phyloP scores from a whole-genome alignment of 2,113 vertebrate genomes.

The Tichodroma muraria region DNA sequence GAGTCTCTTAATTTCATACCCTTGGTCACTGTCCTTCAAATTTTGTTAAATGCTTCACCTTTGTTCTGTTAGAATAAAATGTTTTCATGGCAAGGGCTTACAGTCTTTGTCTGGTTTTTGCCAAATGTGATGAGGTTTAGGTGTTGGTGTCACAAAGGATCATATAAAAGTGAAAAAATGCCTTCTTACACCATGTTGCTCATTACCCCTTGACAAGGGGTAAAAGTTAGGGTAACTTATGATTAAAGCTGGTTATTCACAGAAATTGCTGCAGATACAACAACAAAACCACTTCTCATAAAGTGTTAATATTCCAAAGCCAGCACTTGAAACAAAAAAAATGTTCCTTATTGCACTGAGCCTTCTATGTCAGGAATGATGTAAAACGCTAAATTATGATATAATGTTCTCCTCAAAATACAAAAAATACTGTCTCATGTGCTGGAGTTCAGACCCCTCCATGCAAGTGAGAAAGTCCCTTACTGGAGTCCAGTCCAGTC shows the following conservation, averaged over 20 bases:
- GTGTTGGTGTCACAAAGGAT: neutral
- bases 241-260: neutral
- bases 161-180: neutral
- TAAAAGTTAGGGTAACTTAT: neutral
- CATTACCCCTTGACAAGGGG: neutral
- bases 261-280: neutral
- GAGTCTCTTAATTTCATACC: neutral
- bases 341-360: neutral
- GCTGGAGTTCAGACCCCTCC: neutral
- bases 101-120: neutral
- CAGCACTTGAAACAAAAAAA: neutral
- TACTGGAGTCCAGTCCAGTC: neutral
- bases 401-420: neutral
- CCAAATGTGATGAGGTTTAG: neutral
- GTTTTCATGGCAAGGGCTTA: neutral
- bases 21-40: neutral
- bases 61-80: neutral
- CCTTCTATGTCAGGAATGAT: neutral
- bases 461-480: neutral
- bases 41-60: neutral
- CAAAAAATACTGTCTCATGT: neutral
- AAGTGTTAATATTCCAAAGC: neutral
- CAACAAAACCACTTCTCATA: neutral
- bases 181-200: neutral
- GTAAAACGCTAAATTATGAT: neutral